Evolutionary conservation across 2,797 vertebrate genomes (phyloP).

Genomic region (Acanthiza pusilla): DNA sequence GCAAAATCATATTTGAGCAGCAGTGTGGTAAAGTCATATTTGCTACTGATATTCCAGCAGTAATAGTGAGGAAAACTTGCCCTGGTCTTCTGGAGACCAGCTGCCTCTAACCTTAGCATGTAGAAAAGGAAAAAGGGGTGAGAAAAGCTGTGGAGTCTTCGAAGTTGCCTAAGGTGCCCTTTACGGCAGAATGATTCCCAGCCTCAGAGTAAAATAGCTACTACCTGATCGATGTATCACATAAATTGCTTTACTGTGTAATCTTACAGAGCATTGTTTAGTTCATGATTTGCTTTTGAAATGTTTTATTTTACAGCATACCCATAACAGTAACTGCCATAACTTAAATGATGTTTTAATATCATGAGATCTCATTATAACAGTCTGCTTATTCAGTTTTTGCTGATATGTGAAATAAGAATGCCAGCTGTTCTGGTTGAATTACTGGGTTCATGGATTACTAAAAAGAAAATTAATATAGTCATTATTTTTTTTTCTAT

Average conservation of each 20-base stretch:
- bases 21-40: background rate
- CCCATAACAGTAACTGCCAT: background rate
- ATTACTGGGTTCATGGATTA: background rate
- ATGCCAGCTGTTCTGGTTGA: background rate
- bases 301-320: background rate
- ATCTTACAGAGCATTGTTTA: background rate
- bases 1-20: background rate
- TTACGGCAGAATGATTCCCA: background rate
- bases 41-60: background rate
- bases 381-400: background rate
- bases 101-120: background rate
- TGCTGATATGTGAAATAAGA: background rate
- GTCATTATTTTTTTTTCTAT: background rate
- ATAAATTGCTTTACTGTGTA: background rate
- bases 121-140: background rate
- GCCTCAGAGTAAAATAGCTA: background rate
- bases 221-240: background rate
- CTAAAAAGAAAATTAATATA: constrained; percentile 8
- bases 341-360: constrained; percentile 7
- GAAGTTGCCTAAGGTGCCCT: background rate
- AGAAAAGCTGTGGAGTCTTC: background rate
- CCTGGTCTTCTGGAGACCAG: background rate
- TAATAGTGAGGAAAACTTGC: background rate
- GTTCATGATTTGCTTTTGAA: background rate
- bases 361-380: background rate